phyloP scores from a whole-genome alignment of 2,113 vertebrate species.

The Telmatochromis brichardi region DNA sequence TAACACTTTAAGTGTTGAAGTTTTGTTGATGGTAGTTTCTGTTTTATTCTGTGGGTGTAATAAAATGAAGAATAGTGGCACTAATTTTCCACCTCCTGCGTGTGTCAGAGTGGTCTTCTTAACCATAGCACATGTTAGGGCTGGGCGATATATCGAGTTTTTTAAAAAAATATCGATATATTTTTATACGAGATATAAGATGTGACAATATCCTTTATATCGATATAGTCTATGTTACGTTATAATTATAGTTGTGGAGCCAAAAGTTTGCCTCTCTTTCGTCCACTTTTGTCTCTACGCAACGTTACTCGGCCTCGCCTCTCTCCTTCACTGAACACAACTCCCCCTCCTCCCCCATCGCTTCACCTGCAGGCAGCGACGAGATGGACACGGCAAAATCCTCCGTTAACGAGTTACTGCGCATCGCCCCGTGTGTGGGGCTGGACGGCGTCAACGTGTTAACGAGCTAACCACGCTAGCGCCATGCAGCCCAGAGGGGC shows the following conservation, averaged over 20 bases:
- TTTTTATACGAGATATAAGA: background rate
- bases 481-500: background rate
- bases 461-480: background rate
- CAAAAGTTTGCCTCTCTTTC: background rate
- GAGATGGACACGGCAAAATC: background rate
- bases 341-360: background rate
- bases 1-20: background rate
- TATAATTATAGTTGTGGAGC: background rate
- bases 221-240: background rate
- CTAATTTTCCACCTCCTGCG: background rate
- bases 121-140: background rate
- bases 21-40: background rate
- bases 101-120: background rate
- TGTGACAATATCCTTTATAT: background rate
- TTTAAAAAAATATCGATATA: background rate
- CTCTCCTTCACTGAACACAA: background rate
- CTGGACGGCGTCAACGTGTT: background rate
- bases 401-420: background rate
- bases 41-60: background rate
- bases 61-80: background rate
- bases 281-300: background rate
- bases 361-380: background rate
- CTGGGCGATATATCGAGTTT: background rate
- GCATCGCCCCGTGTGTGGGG: background rate
- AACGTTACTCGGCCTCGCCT: background rate